Base-by-base conservation (phyloP, 2,888 invertebrate species). In the Platycnemis pennipes region DNA sequence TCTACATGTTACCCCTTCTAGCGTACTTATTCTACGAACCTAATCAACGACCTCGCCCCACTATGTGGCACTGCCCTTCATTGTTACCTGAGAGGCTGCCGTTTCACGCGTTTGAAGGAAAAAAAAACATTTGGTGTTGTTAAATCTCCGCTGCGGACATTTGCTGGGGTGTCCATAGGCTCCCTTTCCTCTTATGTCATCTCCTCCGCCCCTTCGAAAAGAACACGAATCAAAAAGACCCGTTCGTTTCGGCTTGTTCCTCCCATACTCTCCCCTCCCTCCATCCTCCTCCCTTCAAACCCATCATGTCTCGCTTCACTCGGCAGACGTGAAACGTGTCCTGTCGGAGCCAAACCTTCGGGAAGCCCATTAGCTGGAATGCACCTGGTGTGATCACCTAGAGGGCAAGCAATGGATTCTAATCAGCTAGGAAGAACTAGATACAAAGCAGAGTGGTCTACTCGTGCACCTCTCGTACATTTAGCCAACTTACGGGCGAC, bases 221-320 rank as follows among this genome's bases (percentile, higher is more conserved):
- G 63, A 91, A 45, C 63, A 91, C 26, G 89, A 69, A 91, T 69
- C 63, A 91, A 63, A 91, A 91, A 91, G n/a, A 31, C 42, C 56
- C 89, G 56, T 89, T 31, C 31, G 77, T 77, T 77, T 13, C 77
- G 31, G 37, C 77, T 77, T 77, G 77, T 77, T 37, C n/a, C 77
- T 77, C 37, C 16, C 19, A 7, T 11, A 0, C 63, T 22, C 22
- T 63, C 19, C 16, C 77, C 77, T 37, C 1, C 31, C 77, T 11
- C 31, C 77, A 8, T 37, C 37, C 89, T 42, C 22, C 37, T 63
- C 42, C 42, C 13, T 56, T 22, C 37, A 89, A 4, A 42, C 56
- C 37, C 88, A 56, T 56, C 56, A 26, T 44, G 37, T 22, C 31
- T 42, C 53, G 89, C 56, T 56, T 8, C n/a, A 89, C 16, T n/a